phyloP scores from a whole-genome alignment of 2,888 invertebrate species.

The Dasypolia templi region DNA sequence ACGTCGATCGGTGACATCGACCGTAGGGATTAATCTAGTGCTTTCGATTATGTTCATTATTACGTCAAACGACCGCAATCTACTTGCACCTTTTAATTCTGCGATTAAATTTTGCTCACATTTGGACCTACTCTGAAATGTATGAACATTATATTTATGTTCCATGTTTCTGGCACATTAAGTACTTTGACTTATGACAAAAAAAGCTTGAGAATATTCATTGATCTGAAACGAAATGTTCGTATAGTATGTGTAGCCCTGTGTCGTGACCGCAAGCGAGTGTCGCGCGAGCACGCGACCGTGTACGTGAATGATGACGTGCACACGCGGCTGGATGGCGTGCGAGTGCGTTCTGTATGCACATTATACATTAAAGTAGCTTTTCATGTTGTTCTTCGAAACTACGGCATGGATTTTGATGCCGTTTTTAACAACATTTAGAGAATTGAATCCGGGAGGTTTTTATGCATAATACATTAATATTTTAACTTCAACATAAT shows the following conservation, averaged over 20 bases:
- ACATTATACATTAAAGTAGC: neutral
- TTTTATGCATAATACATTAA: neutral
- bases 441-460: neutral
- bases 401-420: neutral
- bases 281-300: neutral
- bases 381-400: neutral
- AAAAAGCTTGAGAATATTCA: neutral
- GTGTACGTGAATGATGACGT: neutral
- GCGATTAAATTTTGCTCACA: neutral
- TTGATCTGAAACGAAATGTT: neutral
- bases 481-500: neutral
- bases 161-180: neutral
- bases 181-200: neutral
- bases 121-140: neutral
- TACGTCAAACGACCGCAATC: neutral
- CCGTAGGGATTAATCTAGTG: neutral
- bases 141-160: neutral
- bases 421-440: neutral
- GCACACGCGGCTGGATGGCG: too few relatives aligned
- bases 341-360: neutral
- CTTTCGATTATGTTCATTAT: neutral
- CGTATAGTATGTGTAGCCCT: neutral
- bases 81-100: neutral
- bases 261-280: too few relatives aligned
- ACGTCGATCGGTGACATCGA: neutral